Evolutionary conservation across 2,888 invertebrate genomes (phyloP).

Genomic region (Acleris holmiana): DNA sequence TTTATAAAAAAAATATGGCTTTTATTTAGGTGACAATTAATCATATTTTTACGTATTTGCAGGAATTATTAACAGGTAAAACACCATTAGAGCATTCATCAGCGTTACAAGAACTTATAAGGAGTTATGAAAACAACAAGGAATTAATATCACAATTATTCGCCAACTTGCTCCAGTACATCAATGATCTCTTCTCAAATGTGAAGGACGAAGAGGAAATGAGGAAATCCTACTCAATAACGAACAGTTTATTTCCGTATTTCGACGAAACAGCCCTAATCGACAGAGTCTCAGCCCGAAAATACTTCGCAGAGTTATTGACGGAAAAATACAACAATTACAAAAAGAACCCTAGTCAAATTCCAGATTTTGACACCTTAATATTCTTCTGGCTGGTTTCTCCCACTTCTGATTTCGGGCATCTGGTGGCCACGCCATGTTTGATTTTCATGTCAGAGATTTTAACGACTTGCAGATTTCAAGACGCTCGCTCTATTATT

Average conservation of each 20-base stretch:
- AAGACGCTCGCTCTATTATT: slow-evolving; percentile 87
- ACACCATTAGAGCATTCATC: slow-evolving; percentile 87
- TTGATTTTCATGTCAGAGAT: slow-evolving; percentile 93
- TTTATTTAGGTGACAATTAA: too few relatives aligned
- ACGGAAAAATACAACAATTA: slow-evolving; percentile 89
- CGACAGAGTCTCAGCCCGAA: slow-evolving; percentile 87
- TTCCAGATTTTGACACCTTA: slow-evolving; percentile 88
- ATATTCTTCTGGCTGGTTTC: slow-evolving; percentile 93
- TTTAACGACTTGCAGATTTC: slow-evolving; percentile 86
- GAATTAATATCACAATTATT: slow-evolving; percentile 90
- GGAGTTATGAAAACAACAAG: slow-evolving; percentile 93
- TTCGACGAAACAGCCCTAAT: slow-evolving; percentile 89
- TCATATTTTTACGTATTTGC: slow-evolving; percentile 42
- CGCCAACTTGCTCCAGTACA: slow-evolving; percentile 90
- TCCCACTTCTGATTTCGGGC: slow-evolving; percentile 95
- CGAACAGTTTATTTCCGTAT: slow-evolving; percentile 83
- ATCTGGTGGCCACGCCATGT: slow-evolving; percentile 94
- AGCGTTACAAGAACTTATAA: slow-evolving; percentile 92
- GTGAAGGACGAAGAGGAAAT: slow-evolving; percentile 67
- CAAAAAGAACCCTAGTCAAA: slow-evolving; percentile 82
- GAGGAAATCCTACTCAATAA: slow-evolving; percentile 83
- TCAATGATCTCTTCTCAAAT: slow-evolving; percentile 86
- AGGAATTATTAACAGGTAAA: slow-evolving; percentile 85
- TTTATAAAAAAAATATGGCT: too few relatives aligned
- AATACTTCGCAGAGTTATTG: slow-evolving; percentile 87